Conservation (phyloP, 2,888 invertebrate species). For the Melanophora roralis region DNA sequence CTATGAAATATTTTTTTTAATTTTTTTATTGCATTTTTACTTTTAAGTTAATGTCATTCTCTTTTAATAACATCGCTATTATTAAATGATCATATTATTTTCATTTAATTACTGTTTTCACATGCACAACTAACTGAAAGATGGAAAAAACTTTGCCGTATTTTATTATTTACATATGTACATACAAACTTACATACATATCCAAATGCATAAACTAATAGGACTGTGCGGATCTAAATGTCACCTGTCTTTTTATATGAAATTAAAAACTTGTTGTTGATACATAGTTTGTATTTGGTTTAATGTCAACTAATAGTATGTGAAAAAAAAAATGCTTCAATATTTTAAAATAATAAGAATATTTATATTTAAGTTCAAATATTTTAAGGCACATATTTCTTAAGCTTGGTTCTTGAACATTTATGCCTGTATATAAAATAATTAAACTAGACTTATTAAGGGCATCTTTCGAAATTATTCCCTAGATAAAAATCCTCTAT, state of each 20-base stretch:
- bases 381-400: no score
- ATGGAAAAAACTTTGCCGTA: constrained; percentile 18
- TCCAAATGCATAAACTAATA: neutral
- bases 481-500: no score
- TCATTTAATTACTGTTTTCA: constrained; percentile 53
- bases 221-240: constrained; percentile 19
- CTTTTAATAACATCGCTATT: constrained; percentile 47
- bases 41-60: constrained; percentile 31
- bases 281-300: neutral
- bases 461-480: no score
- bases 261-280: constrained; percentile 9
- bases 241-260: constrained; percentile 34
- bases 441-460: no score
- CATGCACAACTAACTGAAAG: neutral
- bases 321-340: neutral
- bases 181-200: neutral
- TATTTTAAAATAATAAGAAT: no score
- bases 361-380: no score
- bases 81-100: constrained; percentile 50
- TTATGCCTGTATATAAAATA: no score
- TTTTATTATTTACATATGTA: neutral
- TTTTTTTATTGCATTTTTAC: neutral
- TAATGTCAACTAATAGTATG: neutral
- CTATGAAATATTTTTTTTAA: neutral
- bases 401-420: no score